These are phyloP conservation scores for Holocentrus rufus DNA, from an alignment of 2,797 vertebrate genomes.

Conservation along the genomic window DNA sequence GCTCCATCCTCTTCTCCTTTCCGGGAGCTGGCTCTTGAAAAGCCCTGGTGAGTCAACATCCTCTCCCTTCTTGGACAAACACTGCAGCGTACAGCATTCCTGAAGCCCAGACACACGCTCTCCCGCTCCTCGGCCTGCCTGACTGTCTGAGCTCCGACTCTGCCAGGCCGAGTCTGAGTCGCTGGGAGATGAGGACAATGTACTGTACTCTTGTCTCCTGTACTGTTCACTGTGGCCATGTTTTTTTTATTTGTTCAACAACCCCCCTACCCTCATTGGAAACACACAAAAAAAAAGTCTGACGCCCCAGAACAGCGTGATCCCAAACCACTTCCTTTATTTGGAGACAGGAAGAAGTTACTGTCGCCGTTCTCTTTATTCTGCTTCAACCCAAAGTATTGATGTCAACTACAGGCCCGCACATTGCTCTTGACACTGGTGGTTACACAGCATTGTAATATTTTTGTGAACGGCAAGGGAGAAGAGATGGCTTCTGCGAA, in stretches of 20 bases:
- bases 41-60: slow-evolving; percentile 79
- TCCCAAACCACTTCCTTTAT: slow-evolving; percentile 64
- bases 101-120: slow-evolving; percentile 44
- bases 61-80: slow-evolving; percentile 70
- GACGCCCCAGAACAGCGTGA: slow-evolving; percentile 57
- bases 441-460: neutral
- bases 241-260: slow-evolving; percentile 40
- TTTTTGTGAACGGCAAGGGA: neutral
- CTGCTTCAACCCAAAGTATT: neutral
- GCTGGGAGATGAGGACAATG: slow-evolving; percentile 33
- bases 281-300: slow-evolving; percentile 11
- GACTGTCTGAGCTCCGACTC: slow-evolving; percentile 17
- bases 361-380: slow-evolving; percentile 31
- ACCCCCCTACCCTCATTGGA: slow-evolving; percentile 26
- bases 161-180: slow-evolving; percentile 35
- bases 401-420: neutral
- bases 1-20: slow-evolving; percentile 64
- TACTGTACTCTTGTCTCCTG: slow-evolving; percentile 13
- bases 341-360: slow-evolving; percentile 65
- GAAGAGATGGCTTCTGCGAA: neutral
- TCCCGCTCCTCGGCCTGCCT: slow-evolving; percentile 12
- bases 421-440: neutral
- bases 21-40: slow-evolving; percentile 61
- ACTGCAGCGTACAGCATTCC: slow-evolving; percentile 59
- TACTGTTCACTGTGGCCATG: slow-evolving; percentile 26